phyloP scores from a whole-genome alignment of 2,888 invertebrate genomes.

The Melipona beecheii region DNA sequence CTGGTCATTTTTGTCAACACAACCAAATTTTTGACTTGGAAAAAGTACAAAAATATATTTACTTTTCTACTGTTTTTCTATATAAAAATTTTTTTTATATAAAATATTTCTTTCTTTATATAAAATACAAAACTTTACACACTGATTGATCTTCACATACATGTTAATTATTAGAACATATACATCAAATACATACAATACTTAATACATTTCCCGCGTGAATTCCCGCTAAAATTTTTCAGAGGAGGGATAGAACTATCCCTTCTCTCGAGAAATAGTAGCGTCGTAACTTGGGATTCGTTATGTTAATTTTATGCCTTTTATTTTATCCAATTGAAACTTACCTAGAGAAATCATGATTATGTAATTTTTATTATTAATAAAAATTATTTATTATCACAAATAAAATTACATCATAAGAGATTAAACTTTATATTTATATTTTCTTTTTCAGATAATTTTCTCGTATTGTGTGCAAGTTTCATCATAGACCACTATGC shows the following conservation, averaged over 20 bases:
- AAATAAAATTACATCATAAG: not conserved
- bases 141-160: no score
- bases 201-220: not conserved
- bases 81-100: not conserved
- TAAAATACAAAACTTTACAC: no score
- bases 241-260: not conserved
- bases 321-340: not conserved
- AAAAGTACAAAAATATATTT: not conserved
- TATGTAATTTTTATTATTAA: not conserved
- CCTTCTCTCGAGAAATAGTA: not conserved
- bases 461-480: no score
- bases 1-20: constrained; percentile 61
- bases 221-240: not conserved
- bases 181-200: no score
- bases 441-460: no score
- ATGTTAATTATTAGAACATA: no score
- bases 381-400: not conserved
- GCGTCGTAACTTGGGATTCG: no score
- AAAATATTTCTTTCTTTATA: no score
- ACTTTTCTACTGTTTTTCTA: not conserved
- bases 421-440: not conserved
- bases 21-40: constrained; percentile 8
- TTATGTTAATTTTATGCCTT: not conserved
- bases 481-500: not conserved
- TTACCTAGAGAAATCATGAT: constrained; percentile 32